Conservation (phyloP, 2,113 vertebrate species). For the Sylvia atricapilla region DNA sequence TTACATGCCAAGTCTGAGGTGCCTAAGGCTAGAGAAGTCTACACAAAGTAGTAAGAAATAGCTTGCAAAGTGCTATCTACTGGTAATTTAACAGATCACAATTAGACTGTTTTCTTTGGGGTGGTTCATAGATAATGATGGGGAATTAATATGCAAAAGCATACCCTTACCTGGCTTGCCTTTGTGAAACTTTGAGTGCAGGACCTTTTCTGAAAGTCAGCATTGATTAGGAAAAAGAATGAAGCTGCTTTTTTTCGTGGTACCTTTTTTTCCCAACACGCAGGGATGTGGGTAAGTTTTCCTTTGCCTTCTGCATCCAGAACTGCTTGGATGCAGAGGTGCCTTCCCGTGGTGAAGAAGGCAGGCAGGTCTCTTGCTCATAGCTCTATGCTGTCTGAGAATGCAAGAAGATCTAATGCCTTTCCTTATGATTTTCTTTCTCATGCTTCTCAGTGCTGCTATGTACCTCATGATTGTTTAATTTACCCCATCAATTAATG, state of each 20-base stretch:
- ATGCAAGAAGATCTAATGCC: neutral
- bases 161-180: neutral
- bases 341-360: neutral
- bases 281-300: neutral
- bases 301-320: neutral
- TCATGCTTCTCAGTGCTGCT: neutral
- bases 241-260: neutral
- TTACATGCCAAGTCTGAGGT: neutral
- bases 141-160: neutral
- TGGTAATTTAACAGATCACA: conserved; percentile 8
- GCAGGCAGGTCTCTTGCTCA: neutral
- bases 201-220: neutral
- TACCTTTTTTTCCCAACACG: neutral
- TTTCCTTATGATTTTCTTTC: neutral
- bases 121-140: conserved; percentile 8
- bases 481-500: neutral
- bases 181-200: neutral
- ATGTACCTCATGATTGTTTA: neutral
- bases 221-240: neutral
- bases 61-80: neutral
- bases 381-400: neutral
- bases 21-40: neutral
- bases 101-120: conserved; percentile 12
- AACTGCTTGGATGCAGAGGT: neutral
- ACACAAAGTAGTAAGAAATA: neutral